Conservation (phyloP, 64 coral and sea anemone species). For the Stylophora pistillata region DNA sequence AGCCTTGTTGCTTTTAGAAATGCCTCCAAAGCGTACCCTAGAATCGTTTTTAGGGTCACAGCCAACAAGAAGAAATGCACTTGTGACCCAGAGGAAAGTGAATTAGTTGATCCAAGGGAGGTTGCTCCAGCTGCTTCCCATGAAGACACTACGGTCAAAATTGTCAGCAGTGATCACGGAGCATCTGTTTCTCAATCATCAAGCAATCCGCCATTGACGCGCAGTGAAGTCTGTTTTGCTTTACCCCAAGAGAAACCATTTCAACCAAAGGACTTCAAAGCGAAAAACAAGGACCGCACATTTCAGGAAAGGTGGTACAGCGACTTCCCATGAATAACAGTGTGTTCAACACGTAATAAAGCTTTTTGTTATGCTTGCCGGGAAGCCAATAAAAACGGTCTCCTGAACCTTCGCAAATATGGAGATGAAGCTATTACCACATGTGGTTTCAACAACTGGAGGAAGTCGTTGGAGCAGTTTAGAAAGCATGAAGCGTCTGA, state of each 20-base stretch:
- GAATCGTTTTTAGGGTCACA: conserved; percentile 28
- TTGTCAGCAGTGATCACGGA: conserved; percentile 9
- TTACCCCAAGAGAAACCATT: not conserved
- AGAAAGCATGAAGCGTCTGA: no score
- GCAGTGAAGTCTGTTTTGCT: conserved; percentile 31
- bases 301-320: conserved; percentile 44
- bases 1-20: conserved; percentile 24
- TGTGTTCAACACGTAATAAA: conserved; percentile 35
- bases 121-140: conserved; percentile 13
- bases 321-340: conserved; percentile 28
- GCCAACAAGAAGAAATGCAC: conserved; percentile 55
- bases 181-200: not conserved
- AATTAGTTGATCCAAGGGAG: conserved; percentile 29
- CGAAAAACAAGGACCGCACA: conserved; percentile 24
- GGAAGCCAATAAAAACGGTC: conserved; percentile 28
- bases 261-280: not conserved
- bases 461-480: conserved; percentile 43
- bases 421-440: conserved; percentile 36
- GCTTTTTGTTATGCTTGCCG: conserved; percentile 32
- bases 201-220: conserved; percentile 14
- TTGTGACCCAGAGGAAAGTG: conserved; percentile 44
- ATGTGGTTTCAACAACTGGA: conserved; percentile 35
- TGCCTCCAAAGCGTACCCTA: conserved; percentile 45
- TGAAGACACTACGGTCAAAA: conserved; percentile 21
- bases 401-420: conserved; percentile 40